These are phyloP conservation scores for Australoheros scitulus DNA, from an alignment of 2,113 vertebrate genomes.

Conservation along the genomic window DNA sequence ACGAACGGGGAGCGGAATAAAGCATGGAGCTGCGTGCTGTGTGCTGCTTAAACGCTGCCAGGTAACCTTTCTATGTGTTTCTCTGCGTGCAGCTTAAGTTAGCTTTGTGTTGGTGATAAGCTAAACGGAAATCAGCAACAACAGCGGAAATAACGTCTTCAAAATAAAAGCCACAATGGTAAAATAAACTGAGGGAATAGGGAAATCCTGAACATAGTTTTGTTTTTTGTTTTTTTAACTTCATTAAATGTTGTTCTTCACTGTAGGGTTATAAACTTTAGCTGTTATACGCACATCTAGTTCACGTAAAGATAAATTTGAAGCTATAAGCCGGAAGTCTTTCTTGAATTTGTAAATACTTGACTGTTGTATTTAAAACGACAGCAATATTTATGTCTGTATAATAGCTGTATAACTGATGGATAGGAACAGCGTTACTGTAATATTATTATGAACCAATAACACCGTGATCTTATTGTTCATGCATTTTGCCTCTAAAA, in stretches of 20 bases:
- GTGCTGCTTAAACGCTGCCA: conserved; percentile 60
- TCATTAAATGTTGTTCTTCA: neutral
- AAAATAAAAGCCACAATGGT: conserved; percentile 15
- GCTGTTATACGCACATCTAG: neutral
- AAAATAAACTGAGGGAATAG: rapidly evolving
- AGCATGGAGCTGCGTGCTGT: conserved; percentile 2
- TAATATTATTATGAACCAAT: neutral
- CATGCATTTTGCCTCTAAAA: neutral
- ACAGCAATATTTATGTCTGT: rapidly evolving
- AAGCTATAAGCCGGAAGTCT: neutral
- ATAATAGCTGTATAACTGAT: neutral
- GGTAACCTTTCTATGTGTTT: conserved; percentile 49
- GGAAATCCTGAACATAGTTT: neutral
- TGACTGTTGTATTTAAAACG: neutral
- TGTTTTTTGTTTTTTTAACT: too few relatives aligned
- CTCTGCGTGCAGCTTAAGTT: neutral
- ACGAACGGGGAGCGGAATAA: conserved; percentile 14
- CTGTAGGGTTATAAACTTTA: neutral
- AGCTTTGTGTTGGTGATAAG: neutral
- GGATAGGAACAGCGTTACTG: neutral
- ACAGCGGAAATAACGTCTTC: neutral
- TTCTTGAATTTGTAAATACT: neutral
- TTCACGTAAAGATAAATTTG: neutral
- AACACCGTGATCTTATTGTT: neutral
- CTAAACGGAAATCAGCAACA: neutral